phyloP scores from a whole-genome alignment of 2,113 vertebrate genomes.

The Pangasianodon hypophthalmus region DNA sequence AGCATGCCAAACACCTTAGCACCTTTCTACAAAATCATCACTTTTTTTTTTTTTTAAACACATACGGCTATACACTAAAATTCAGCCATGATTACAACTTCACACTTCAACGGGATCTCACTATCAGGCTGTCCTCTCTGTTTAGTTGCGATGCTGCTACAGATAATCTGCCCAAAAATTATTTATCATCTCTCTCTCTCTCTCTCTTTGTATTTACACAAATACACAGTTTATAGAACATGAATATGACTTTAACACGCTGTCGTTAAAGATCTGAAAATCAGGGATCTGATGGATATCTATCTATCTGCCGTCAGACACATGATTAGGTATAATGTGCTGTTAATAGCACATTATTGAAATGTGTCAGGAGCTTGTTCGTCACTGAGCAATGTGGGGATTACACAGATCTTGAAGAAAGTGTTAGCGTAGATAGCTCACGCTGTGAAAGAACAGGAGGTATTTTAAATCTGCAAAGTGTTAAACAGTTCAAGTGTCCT shows the following conservation, averaged over 20 bases:
- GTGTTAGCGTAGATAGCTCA: not conserved
- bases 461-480: not conserved
- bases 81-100: not conserved
- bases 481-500: not conserved
- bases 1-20: not conserved
- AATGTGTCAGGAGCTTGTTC: conserved; percentile 66
- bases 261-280: conserved; percentile 51
- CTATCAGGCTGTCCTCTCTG: not conserved
- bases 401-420: not conserved
- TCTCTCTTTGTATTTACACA: not conserved
- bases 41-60: not conserved
- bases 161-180: not conserved
- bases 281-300: conserved; percentile 61
- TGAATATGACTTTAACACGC: conserved; percentile 50
- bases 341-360: conserved; percentile 67
- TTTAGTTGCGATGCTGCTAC: not conserved
- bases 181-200: not conserved
- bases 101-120: not conserved
- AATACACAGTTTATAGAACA: not conserved
- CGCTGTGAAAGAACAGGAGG: too few relatives aligned
- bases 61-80: not conserved
- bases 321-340: conserved; percentile 71
- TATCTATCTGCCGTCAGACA: conserved; percentile 64
- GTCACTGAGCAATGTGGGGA: conserved; percentile 59
- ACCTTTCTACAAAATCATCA: not conserved